Percentiles rank a stretch among this genome's conserved stretches.
Evolutionary conservation across 1,140 invertebrate genomes (phyloP).

Genomic region (Penaeus japonicus): DNA sequence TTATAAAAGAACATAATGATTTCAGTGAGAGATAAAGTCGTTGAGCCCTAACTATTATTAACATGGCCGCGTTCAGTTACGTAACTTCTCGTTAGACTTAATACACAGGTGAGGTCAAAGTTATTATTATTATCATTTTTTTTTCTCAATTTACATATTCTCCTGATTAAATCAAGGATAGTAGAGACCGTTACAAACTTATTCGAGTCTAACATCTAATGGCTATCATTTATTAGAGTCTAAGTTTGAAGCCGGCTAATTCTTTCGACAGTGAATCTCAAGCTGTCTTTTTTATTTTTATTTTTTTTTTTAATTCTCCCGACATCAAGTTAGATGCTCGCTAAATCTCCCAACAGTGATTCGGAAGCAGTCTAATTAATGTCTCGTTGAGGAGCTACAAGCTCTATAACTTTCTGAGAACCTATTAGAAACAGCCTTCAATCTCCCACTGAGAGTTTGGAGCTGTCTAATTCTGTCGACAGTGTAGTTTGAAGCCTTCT

Average conservation of each 20-base stretch:
- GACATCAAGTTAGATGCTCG: too few species aligned
- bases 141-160: not conserved
- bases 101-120: not conserved
- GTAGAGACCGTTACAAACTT: not conserved
- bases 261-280: not conserved
- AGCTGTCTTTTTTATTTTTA: too few species aligned
- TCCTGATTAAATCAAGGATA: slow-evolving; percentile 25
- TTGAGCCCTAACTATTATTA: slow-evolving; percentile 1
- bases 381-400: too few species aligned
- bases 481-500: too few species aligned
- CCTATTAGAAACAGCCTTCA: too few species aligned
- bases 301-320: too few species aligned
- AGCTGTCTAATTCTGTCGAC: too few species aligned
- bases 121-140: not conserved
- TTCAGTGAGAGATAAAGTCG: not conserved
- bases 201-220: slow-evolving; percentile 17
- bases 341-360: too few species aligned
- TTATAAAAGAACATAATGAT: not conserved
- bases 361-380: too few species aligned
- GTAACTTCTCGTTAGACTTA: slow-evolving; percentile 1
- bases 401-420: too few species aligned
- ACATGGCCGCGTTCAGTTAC: slow-evolving; percentile 14
- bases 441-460: too few species aligned
- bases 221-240: slow-evolving; percentile 7
- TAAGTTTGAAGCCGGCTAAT: slow-evolving; percentile 6